Evolutionary conservation across 2,113 vertebrate species (phyloP).

Genomic region (Myiozetetes cayanensis): DNA sequence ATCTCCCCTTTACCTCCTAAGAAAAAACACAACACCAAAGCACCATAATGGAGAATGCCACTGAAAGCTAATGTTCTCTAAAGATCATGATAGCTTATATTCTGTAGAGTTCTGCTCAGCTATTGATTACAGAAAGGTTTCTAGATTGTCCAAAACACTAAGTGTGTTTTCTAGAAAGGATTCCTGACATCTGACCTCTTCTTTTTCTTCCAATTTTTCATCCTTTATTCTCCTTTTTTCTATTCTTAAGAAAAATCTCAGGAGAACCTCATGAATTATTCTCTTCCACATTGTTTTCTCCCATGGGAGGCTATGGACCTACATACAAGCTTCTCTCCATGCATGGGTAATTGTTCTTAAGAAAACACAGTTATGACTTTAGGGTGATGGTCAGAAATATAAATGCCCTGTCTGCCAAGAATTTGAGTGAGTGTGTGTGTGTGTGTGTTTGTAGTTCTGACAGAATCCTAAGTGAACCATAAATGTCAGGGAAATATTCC

Average conservation of each 20-base stretch:
- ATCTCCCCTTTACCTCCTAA: rapidly evolving
- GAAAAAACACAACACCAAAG: not conserved
- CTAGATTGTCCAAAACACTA: not conserved
- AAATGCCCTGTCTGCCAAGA: not conserved
- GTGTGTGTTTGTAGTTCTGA: not conserved
- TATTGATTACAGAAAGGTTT: not conserved
- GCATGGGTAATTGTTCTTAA: not conserved
- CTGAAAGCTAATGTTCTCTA: not conserved
- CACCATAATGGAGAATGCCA: not conserved
- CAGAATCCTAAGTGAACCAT: not conserved
- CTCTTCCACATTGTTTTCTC: not conserved
- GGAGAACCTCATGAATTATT: not conserved
- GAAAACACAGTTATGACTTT: not conserved
- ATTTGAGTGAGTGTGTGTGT: not conserved
- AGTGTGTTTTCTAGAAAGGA: not conserved
- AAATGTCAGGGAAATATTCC: not conserved
- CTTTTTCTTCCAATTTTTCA: not conserved
- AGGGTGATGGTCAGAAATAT: not conserved
- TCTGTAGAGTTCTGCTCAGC: not conserved
- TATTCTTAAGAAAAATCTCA: not conserved
- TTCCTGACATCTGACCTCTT: not conserved
- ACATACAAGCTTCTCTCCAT: not conserved
- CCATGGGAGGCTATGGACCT: not conserved
- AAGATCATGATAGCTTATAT: not conserved
- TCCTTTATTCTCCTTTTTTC: not conserved